Evolutionary conservation across 2,113 vertebrate genomes (phyloP).

Genomic region (Gallinago paraguaiae): DNA sequence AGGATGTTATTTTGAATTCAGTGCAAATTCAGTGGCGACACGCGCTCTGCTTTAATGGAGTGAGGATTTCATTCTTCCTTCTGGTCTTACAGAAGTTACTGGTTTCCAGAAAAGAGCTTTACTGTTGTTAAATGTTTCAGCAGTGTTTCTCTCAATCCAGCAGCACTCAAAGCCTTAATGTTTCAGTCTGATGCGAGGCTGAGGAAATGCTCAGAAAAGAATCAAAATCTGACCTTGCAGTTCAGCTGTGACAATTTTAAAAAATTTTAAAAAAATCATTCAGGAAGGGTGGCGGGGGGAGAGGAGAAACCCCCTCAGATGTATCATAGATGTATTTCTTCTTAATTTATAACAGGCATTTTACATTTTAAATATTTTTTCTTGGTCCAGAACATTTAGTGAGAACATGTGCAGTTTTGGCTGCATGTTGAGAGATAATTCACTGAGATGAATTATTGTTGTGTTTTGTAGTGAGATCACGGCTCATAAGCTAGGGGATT

Average conservation of each 20-base stretch:
- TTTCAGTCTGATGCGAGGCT: not conserved
- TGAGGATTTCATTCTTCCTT: not conserved
- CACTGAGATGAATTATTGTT: slow-evolving; percentile 23
- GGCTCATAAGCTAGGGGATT: slow-evolving; percentile 11
- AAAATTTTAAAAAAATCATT: not conserved
- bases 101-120: not conserved
- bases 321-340: not conserved
- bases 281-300: not conserved
- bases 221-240: not conserved
- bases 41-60: not conserved
- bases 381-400: not conserved
- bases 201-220: not conserved
- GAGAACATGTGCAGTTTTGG: slow-evolving; percentile 1
- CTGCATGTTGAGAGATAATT: slow-evolving; percentile 20
- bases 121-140: not conserved
- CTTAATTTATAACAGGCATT: not conserved
- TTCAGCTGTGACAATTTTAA: not conserved
- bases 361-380: not conserved
- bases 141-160: not conserved
- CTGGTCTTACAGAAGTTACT: not conserved
- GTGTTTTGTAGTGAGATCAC: slow-evolving; percentile 16
- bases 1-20: not conserved
- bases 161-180: not conserved
- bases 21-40: not conserved
- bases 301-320: not conserved